Conservation (phyloP, 2,888 invertebrate genomes). For the Microplitis deprimator region DNA sequence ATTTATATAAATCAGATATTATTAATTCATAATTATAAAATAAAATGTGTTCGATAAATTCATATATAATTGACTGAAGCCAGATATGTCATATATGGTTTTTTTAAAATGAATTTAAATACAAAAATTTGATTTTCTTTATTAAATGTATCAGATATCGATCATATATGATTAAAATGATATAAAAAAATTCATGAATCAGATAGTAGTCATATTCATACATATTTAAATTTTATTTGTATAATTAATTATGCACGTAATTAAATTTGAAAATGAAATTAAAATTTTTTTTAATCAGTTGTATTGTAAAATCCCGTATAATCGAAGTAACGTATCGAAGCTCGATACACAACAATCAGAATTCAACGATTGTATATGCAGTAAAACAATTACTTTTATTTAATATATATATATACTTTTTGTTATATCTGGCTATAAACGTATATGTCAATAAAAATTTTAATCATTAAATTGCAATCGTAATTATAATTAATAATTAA, state of each 20-base stretch:
- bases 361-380: slow-evolving; percentile 62
- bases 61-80: background rate
- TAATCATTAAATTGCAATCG: slow-evolving; percentile 31
- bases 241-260: no score
- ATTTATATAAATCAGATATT: background rate
- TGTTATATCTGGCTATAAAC: slow-evolving; percentile 15
- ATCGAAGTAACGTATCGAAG: slow-evolving; percentile 27
- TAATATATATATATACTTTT: slow-evolving; percentile 37
- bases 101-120: background rate
- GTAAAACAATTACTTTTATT: slow-evolving; percentile 60
- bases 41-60: background rate
- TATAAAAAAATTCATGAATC: no score
- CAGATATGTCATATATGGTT: background rate
- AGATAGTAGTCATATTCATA: no score
- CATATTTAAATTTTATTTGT: no score
- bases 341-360: slow-evolving; percentile 51
- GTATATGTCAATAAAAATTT: slow-evolving; percentile 17
- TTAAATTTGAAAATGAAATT: background rate
- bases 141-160: no score
- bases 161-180: no score
- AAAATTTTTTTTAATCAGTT: background rate
- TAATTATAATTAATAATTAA: slow-evolving; percentile 16
- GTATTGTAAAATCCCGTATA: slow-evolving; percentile 30
- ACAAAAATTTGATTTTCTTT: no score
- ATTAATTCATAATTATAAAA: no score